Conservation (phyloP, 2,888 invertebrate species). For the Tupiocoris notatus region DNA sequence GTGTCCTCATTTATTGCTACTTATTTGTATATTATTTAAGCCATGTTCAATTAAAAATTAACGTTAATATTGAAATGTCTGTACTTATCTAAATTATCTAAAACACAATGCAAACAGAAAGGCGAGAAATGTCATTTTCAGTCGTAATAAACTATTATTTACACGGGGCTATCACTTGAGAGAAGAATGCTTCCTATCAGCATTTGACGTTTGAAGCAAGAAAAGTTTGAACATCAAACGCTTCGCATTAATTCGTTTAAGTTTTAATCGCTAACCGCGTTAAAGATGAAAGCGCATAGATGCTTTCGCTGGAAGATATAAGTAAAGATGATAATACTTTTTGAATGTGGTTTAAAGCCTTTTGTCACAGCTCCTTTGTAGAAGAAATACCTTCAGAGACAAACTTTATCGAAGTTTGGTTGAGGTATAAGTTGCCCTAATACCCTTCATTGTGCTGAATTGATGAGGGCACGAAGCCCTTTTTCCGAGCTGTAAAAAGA, state of each 20-base stretch:
- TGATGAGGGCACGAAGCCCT: slow-evolving; percentile 1
- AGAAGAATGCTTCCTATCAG: too few species aligned
- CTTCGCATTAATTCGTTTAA: slow-evolving; percentile 23
- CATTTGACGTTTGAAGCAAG: too few species aligned
- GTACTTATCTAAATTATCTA: too few species aligned
- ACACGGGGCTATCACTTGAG: too few species aligned
- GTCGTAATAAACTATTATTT: too few species aligned
- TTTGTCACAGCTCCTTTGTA: slow-evolving; percentile 28
- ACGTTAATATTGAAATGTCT: too few species aligned
- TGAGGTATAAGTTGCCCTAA: slow-evolving; percentile 31
- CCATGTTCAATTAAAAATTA: too few species aligned
- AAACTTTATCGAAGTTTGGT: slow-evolving; percentile 36
- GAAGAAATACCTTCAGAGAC: slow-evolving; percentile 24
- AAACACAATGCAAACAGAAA: too few species aligned
- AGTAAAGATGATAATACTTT: slow-evolving; percentile 32
- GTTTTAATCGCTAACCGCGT: slow-evolving; percentile 23
- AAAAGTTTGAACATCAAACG: not conserved
- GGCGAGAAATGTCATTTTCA: too few species aligned
- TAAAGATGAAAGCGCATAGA: not conserved
- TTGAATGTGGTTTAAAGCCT: slow-evolving; percentile 8
- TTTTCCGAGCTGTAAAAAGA: slow-evolving; percentile 33
- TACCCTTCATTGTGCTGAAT: slow-evolving; percentile 19
- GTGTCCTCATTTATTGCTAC: too few species aligned
- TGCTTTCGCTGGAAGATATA: slow-evolving; percentile 17
- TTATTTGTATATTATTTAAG: too few species aligned